Evolutionary conservation across 2,113 vertebrate species (phyloP), one percentile per base, ranked within the genome.

Genomic region (Nothoprocta pentlandii): DNA sequence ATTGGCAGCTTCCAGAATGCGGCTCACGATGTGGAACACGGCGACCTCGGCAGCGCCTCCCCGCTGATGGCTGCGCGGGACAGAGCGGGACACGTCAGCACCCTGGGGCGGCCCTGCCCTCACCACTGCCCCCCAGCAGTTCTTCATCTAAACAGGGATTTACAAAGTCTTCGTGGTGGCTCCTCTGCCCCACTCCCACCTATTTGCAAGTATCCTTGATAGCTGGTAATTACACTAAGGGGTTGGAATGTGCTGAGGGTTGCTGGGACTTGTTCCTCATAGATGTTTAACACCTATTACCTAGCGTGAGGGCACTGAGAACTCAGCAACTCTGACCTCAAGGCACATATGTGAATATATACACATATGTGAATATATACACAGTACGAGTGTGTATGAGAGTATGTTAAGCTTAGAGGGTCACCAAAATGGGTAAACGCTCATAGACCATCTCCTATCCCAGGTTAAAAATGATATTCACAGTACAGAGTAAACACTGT

Each of bases 21-120:
- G 98, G 94, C 98, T 98, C 99, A 99, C 99, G 95, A 98, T 95
- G 91, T 98, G 98, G 97, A 99, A 99, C 81, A 98, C 98, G 0
- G 97, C 97, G 95, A 98, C 98, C 89, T 99, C 99, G 16, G 96
- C 98, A 2, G 97, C 92, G 87, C 97, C 98, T 77, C 98, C 98
- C 87, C 39, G 97, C 88, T 98, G 96, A 8, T 95, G 96, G 16
- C 98, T 99, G 95, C 8, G 95, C 71, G 44, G 88, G 85, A 94
- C 16, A 93, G 83, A 91, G 28, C 0, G 69, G 49, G 25, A 62
- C 3, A 39, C 3, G 44, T 77, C 41, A 87, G 53, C 11, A 64
- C 67, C 15, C 16, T 0, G 2, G n/a, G 17, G 62, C 1, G 21
- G 21, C 49, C 46, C 49, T 22, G 49, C 49, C 21, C 42, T 42